Conservation (phyloP, 2,797 vertebrate species). For the Kryptopterus vitreolus region DNA sequence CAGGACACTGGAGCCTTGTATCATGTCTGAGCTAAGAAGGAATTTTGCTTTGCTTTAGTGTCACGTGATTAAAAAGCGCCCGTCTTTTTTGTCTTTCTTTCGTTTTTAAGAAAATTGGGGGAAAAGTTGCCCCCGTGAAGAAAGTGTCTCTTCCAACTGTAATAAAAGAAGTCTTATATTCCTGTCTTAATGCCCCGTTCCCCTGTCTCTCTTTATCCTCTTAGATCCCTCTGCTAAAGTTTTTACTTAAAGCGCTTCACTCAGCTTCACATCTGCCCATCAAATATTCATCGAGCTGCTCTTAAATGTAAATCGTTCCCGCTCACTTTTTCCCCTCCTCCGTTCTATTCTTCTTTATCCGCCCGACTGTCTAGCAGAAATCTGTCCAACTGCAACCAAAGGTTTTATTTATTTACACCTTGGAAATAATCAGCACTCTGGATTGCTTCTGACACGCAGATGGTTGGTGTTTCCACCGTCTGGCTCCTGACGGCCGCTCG, state of each 20-base stretch:
- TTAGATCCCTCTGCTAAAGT: slow-evolving; percentile 19
- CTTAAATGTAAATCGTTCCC: slow-evolving; percentile 55
- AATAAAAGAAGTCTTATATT: slow-evolving; percentile 7
- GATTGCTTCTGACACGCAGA: slow-evolving; percentile 47
- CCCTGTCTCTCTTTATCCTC: not conserved
- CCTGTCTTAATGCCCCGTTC: slow-evolving; percentile 4
- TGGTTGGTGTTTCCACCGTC: slow-evolving; percentile 30
- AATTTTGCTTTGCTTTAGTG: too few relatives aligned
- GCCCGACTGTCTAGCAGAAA: slow-evolving; percentile 14
- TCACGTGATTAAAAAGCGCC: too few relatives aligned
- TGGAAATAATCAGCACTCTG: slow-evolving; percentile 24
- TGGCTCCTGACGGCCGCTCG: slow-evolving; percentile 13
- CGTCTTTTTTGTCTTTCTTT: too few relatives aligned
- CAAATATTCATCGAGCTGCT: slow-evolving; percentile 64
- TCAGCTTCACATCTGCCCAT: slow-evolving; percentile 50
- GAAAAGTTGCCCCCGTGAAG: not conserved
- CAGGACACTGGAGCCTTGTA: too few relatives aligned
- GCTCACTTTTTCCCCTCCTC: slow-evolving; percentile 24
- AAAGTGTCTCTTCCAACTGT: not conserved
- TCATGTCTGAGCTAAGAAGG: too few relatives aligned
- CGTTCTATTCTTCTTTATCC: slow-evolving; percentile 10
- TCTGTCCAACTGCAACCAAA: slow-evolving; percentile 14
- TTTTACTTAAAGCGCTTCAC: slow-evolving; percentile 54
- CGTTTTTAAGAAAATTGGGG: too few relatives aligned
- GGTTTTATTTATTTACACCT: slow-evolving; percentile 33